A percentile compares a stretch with the other conserved stretches of the same genome.
These are phyloP conservation scores for Selenia dentaria DNA, from an alignment of 2,888 invertebrate species.

Conservation along the genomic window DNA sequence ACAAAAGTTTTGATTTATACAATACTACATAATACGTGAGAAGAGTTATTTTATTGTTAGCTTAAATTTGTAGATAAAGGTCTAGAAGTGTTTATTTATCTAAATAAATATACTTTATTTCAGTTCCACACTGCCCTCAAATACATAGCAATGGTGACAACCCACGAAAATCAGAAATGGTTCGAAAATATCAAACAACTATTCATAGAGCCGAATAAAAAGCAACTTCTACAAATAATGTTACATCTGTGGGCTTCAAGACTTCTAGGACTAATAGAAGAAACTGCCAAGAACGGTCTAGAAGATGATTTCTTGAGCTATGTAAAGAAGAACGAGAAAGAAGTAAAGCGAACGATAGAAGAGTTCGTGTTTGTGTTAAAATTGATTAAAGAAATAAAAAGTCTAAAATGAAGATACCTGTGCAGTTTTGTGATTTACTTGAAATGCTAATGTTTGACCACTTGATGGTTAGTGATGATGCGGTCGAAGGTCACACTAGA, in stretches of 20 bases:
- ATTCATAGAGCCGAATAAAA: conserved; percentile 43
- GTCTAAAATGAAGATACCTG: conserved; percentile 3
- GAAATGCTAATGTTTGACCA: no score
- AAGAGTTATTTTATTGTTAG: no score
- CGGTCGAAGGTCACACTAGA: no score
- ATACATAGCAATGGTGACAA: conserved; percentile 53
- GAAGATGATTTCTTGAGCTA: conserved; percentile 45
- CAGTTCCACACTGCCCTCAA: conserved; percentile 65
- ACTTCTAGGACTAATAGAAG: conserved; percentile 54
- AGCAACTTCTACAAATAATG: conserved; percentile 46
- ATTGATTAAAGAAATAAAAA: conserved; percentile 42
- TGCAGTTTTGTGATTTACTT: not conserved
- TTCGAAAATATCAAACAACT: conserved; percentile 53
- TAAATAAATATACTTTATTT: conserved; percentile 38
- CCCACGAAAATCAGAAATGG: conserved; percentile 56
- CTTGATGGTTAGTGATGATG: no score
- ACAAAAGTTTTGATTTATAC: no score
- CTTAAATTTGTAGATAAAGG: no score
- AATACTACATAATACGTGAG: no score
- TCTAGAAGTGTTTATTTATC: no score
- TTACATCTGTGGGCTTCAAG: conserved; percentile 53
- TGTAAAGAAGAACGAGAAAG: conserved; percentile 39
- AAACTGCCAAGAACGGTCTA: conserved; percentile 41
- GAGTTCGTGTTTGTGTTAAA: conserved; percentile 51
- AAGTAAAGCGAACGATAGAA: conserved; percentile 40